phyloP scores from a whole-genome alignment of 1,140 invertebrate species.

The Apis mellifera region Amel_HAv3.1 CM009941.2:2458001-2458500 shows the following conservation, averaged over 20 bases:
- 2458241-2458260: constrained; percentile 12
- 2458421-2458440: background rate
- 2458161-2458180: background rate
- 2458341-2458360: constrained; percentile 62
- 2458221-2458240: constrained; percentile 4
- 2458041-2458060: background rate
- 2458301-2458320: constrained; percentile 73
- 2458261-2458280: constrained; percentile 46
- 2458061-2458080: background rate
- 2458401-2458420: background rate
- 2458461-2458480: background rate
- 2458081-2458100: background rate
- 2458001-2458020: background rate
- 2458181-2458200: background rate
- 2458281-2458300: constrained; percentile 38
- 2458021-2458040: background rate
- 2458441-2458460: background rate
- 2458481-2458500: background rate
- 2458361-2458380: constrained; percentile 69
- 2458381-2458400: constrained; percentile 34
- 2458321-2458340: constrained; percentile 67
- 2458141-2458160: too few species aligned
- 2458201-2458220: background rate
- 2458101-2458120: background rate
- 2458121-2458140: background rate